These are phyloP conservation scores for Sebastiscus tertius DNA, from an alignment of 2,797 vertebrate species.

Conservation along the genomic window DNA sequence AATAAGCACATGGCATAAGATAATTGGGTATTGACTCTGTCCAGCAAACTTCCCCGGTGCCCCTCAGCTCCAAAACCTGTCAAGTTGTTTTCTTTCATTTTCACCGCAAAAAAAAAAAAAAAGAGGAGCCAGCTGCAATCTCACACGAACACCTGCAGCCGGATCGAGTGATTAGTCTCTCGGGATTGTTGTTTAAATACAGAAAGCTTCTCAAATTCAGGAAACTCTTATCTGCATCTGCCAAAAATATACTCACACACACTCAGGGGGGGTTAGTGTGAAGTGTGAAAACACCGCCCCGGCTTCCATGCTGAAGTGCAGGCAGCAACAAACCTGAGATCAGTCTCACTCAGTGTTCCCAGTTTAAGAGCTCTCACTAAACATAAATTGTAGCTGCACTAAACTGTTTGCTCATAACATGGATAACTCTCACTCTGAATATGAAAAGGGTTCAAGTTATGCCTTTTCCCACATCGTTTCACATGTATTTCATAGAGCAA, in stretches of 20 bases:
- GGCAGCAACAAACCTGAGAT: not conserved
- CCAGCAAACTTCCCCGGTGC: constrained; percentile 7
- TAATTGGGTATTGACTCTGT: constrained; percentile 70
- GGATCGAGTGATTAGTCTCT: constrained; percentile 53
- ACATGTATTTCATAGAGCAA: not conserved
- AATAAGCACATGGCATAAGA: constrained; percentile 35
- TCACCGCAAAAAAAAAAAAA: not conserved
- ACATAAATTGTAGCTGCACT: not conserved
- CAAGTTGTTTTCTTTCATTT: constrained; percentile 33
- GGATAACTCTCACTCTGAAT: not conserved
- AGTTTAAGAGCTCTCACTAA: not conserved
- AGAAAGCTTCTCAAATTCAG: constrained; percentile 19
- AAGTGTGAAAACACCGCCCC: not conserved
- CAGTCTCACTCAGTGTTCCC: constrained; percentile 1
- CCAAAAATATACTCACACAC: constrained; percentile 4
- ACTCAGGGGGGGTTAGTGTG: not conserved
- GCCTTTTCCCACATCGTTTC: not conserved
- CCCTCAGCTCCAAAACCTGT: constrained; percentile 30
- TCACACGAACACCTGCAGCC: constrained; percentile 45
- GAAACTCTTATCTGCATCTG: constrained; percentile 47
- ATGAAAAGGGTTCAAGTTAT: not conserved
- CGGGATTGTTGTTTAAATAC: constrained; percentile 46
- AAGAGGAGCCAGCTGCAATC: constrained; percentile 27
- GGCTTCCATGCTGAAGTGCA: constrained; percentile 10
- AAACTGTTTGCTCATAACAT: not conserved